These are phyloP conservation scores for Paratrypauchen microcephalus DNA, from an alignment of 2,797 vertebrate genomes.

Conservation along the genomic window DNA sequence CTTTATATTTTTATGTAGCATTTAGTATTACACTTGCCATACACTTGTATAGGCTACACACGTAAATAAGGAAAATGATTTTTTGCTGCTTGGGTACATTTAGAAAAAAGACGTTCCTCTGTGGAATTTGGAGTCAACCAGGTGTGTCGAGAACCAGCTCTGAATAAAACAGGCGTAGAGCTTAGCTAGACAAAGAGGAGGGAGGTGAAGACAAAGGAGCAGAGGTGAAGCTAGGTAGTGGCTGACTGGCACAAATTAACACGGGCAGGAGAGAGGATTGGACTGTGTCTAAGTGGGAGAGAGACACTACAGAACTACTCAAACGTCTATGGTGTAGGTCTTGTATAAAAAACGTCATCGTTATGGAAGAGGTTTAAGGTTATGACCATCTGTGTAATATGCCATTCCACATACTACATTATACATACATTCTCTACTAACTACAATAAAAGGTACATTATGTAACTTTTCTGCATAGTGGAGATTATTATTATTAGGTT, in stretches of 20 bases:
- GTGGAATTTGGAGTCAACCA: slow-evolving; percentile 54
- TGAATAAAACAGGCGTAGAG: slow-evolving; percentile 60
- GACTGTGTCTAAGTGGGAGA: slow-evolving; percentile 45
- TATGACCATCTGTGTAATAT: neutral
- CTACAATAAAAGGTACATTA: too few relatives aligned
- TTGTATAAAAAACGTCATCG: neutral
- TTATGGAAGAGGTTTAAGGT: too few relatives aligned
- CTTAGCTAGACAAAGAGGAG: slow-evolving; percentile 38
- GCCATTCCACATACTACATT: neutral
- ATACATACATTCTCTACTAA: too few relatives aligned
- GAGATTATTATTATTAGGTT: too few relatives aligned
- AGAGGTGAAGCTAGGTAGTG: slow-evolving; percentile 39
- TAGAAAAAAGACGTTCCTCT: slow-evolving; percentile 50
- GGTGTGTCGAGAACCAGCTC: slow-evolving; percentile 53
- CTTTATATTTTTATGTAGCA: neutral
- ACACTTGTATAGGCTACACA: slow-evolving; percentile 37
- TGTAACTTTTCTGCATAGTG: too few relatives aligned
- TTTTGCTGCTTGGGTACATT: slow-evolving; percentile 52
- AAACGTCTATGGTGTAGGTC: neutral
- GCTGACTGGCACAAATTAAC: slow-evolving; percentile 45
- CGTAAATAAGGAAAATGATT: slow-evolving; percentile 55
- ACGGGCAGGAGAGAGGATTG: slow-evolving; percentile 38
- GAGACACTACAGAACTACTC: slow-evolving; percentile 54
- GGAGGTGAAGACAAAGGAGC: slow-evolving; percentile 60
- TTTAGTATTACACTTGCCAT: slow-evolving; percentile 1